phyloP scores from a whole-genome alignment of 1,140 invertebrate genomes.

The Gyrodactylus salaris region DNA sequence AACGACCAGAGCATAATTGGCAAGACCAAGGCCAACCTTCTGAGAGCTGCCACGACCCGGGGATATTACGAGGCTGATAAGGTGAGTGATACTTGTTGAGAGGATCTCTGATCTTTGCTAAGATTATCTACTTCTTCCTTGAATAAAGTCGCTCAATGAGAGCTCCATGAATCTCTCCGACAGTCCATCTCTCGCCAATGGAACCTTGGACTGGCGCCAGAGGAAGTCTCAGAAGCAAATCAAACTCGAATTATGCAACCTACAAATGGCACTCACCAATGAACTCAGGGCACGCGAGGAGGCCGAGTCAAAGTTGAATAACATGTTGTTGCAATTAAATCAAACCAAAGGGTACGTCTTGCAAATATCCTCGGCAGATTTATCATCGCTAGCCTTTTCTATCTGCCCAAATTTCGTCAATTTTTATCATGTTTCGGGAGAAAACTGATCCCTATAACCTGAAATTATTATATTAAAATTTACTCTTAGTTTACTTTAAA shows the following conservation, averaged over 20 bases:
- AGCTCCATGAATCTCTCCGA: neutral
- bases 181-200: neutral
- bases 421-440: too few relatives aligned
- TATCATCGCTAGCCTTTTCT: too few relatives aligned
- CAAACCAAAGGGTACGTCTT: neutral
- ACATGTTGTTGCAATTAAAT: neutral
- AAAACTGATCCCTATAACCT: too few relatives aligned
- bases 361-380: too few relatives aligned
- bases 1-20: neutral
- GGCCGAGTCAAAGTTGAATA: neutral
- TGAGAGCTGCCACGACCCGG: neutral
- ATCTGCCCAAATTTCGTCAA: too few relatives aligned
- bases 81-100: too few relatives aligned
- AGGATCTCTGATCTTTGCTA: too few relatives aligned
- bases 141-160: neutral
- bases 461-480: too few relatives aligned
- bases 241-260: neutral
- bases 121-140: too few relatives aligned
- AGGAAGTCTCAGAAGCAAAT: neutral
- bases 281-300: neutral
- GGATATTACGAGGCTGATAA: too few relatives aligned
- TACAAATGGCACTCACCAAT: neutral
- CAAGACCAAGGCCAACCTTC: neutral
- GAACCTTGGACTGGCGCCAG: neutral
- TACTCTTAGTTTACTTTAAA: too few relatives aligned